Percentiles rank a stretch among this genome's conserved stretches.
Evolutionary conservation across 2,797 vertebrate genomes (phyloP).

Genomic region (Pampus argenteus): DNA sequence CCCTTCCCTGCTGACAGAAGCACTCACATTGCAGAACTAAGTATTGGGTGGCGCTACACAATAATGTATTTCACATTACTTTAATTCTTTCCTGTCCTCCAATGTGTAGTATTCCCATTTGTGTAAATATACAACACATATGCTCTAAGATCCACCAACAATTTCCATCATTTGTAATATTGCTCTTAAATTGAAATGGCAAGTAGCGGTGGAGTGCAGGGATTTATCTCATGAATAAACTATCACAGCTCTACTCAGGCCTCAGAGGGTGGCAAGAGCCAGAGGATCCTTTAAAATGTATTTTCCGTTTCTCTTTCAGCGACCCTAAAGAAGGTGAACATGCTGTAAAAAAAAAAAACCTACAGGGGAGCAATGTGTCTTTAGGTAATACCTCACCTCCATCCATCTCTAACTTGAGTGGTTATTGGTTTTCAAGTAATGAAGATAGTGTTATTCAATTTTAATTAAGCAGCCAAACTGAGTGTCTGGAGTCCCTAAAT

Average conservation of each 20-base stretch:
- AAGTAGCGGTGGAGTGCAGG: conserved; percentile 20
- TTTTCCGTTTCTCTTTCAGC: conserved; percentile 20
- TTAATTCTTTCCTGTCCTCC: conserved; percentile 50
- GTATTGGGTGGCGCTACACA: conserved; percentile 16
- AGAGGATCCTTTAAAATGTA: conserved; percentile 32
- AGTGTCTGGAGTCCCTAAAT: conserved; percentile 26
- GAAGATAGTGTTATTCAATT: conserved; percentile 16
- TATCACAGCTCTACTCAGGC: conserved; percentile 24
- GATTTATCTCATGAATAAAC: conserved; percentile 57
- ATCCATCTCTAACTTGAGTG: neutral
- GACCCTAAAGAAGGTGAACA: neutral
- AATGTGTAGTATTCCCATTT: conserved; percentile 34
- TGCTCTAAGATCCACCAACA: conserved; percentile 13
- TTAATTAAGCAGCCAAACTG: conserved; percentile 29
- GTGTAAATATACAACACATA: conserved; percentile 21
- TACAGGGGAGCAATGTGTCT: conserved; percentile 9
- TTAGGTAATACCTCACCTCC: conserved; percentile 11
- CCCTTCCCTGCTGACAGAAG: conserved; percentile 24
- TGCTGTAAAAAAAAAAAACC: conserved; percentile 22
- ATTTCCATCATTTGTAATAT: conserved; percentile 41
- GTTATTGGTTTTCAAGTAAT: conserved; percentile 40
- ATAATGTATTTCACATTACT: conserved; percentile 47
- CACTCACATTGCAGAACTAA: conserved; percentile 23
- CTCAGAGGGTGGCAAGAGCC: conserved; percentile 6
- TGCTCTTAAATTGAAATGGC: conserved; percentile 55